A percentile compares a stretch with the other conserved stretches of the same genome.
Evolutionary conservation across 2,888 invertebrate species (phyloP).

Genomic region (Flabesymbios commensalis): DNA sequence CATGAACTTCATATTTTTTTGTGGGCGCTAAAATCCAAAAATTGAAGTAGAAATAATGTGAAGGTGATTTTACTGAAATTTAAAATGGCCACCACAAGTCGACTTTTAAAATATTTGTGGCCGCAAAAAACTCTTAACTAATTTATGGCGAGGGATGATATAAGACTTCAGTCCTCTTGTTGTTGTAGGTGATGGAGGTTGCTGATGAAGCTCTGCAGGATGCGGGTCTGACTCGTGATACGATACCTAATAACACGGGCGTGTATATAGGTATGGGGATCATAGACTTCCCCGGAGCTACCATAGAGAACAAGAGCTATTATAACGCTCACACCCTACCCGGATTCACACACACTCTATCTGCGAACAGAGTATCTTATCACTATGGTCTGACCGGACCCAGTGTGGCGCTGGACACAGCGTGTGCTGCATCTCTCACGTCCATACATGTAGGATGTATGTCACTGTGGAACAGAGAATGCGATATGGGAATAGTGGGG

Average conservation of each 20-base stretch:
- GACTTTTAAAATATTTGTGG: no score
- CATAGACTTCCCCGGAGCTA: constrained; percentile 19
- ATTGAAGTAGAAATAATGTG: no score
- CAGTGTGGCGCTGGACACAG: constrained; percentile 48
- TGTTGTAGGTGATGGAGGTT: neutral
- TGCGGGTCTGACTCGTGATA: neutral
- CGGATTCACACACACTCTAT: constrained; percentile 22
- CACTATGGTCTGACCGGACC: constrained; percentile 46
- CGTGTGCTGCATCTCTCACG: constrained; percentile 46
- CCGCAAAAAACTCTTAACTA: no score
- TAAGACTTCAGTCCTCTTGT: no score
- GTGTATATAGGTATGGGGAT: constrained; percentile 31
- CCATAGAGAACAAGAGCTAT: constrained; percentile 14
- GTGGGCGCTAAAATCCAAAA: no score
- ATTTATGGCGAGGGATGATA: no score
- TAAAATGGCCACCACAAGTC: no score
- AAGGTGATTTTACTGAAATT: no score
- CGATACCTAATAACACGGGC: constrained; percentile 16
- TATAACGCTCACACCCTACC: constrained; percentile 22
- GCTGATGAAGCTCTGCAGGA: constrained; percentile 6
- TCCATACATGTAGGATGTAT: constrained; percentile 26
- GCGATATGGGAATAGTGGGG: constrained; percentile 43
- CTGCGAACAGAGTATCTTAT: constrained; percentile 41
- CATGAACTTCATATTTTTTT: no score
- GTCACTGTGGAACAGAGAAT: constrained; percentile 27